A percentile compares a stretch with the other conserved stretches of the same genome.
Conservation (phyloP, 2,113 vertebrate genomes). For the Serinus canaria region DNA sequence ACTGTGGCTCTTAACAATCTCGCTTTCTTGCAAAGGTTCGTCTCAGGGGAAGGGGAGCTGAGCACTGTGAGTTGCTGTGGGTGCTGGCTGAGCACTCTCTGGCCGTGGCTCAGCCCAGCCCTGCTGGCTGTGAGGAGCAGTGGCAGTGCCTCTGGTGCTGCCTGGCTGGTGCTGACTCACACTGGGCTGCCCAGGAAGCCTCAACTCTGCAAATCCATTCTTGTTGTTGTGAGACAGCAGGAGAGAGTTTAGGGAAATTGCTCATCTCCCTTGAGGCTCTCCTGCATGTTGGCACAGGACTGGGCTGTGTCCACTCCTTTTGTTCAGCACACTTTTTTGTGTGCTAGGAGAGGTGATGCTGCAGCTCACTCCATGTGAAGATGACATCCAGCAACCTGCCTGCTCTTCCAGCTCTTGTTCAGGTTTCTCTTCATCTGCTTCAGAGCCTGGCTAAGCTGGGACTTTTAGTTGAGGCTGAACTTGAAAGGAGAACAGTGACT, state of each 20-base stretch:
- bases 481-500: background rate
- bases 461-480: background rate
- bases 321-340: background rate
- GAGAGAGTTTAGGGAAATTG: slow-evolving; percentile 26
- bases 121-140: background rate
- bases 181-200: background rate
- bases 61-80: background rate
- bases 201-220: slow-evolving; percentile 31
- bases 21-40: background rate
- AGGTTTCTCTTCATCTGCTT: background rate
- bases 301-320: background rate
- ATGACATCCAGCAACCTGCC: background rate
- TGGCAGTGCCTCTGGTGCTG: background rate
- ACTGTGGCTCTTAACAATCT: background rate
- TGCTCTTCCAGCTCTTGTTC: background rate
- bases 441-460: background rate
- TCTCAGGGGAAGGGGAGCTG: background rate
- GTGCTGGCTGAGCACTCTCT: background rate
- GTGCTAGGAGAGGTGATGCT: background rate
- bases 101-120: background rate
- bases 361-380: background rate
- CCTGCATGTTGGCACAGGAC: slow-evolving; percentile 18
- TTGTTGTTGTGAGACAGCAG: slow-evolving; percentile 9
- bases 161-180: background rate
- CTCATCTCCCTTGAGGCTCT: slow-evolving; percentile 38